These are phyloP conservation scores for Homalodisca vitripennis DNA, from an alignment of 1,140 invertebrate species.

Conservation along the genomic window DNA sequence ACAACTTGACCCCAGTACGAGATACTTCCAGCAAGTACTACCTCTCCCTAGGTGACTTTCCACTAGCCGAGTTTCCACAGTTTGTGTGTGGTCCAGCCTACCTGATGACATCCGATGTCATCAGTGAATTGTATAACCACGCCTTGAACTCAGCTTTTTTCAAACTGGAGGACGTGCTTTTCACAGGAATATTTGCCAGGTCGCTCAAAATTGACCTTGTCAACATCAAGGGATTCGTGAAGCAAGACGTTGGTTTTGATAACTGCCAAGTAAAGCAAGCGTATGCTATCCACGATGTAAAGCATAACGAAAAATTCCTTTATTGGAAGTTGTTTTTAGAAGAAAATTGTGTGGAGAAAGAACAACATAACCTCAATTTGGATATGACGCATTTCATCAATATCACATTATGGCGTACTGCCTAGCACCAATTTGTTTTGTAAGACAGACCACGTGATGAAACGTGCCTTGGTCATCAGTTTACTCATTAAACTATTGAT, in stretches of 20 bases:
- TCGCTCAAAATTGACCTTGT: slow-evolving; percentile 66
- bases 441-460: no score
- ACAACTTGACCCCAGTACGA: slow-evolving; percentile 81
- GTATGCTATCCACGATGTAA: slow-evolving; percentile 87
- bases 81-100: slow-evolving; percentile 89
- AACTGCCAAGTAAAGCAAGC: slow-evolving; percentile 72
- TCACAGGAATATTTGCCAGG: slow-evolving; percentile 82
- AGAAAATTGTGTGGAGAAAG: no score
- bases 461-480: no score
- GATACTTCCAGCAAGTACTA: slow-evolving; percentile 84
- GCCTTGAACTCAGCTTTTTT: slow-evolving; percentile 68
- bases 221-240: slow-evolving; percentile 79
- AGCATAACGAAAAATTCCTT: slow-evolving; percentile 83
- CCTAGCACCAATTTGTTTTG: no score
- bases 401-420: no score
- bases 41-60: slow-evolving; percentile 71
- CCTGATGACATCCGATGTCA: slow-evolving; percentile 66
- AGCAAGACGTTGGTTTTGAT: slow-evolving; percentile 72
- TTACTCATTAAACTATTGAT: no score
- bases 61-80: slow-evolving; percentile 67
- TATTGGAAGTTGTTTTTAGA: slow-evolving; percentile 85
- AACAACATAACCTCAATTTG: no score
- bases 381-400: no score
- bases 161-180: slow-evolving; percentile 87
- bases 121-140: slow-evolving; percentile 63